Evolutionary conservation across 2,113 vertebrate genomes (phyloP), one percentile per base, ranked within the genome.

Genomic region (Menura novaehollandiae): DNA sequence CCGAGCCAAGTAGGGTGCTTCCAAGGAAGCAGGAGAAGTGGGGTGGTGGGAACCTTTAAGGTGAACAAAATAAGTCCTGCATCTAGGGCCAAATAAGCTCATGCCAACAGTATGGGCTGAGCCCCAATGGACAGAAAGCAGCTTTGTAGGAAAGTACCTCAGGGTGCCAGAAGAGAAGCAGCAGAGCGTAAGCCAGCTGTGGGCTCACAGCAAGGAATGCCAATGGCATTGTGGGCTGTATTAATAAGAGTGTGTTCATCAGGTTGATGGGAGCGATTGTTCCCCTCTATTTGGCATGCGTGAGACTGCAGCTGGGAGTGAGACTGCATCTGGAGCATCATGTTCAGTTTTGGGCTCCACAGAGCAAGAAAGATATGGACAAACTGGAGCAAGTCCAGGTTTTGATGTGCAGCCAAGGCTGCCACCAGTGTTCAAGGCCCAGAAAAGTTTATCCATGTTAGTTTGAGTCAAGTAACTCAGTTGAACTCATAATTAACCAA

Each of bases 291-390:
- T 47, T 74, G 47, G 66, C 46, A 21, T 5, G 13, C 15, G 24
- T n/a, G 7, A 39, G 19, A 44, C 30, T 49, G 49, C 33, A 77
- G 30, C 44, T 67, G 23, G 7, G 11, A 43, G 13, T 0, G 0
- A 62, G 53, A 47, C 23, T 41, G 28, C 30, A 73, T 27, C 55
- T 72, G 26, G 12, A 80, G 52, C 37, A 79, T 15, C 17, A 13
- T 7, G 15, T n/a, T 58, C 47, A 83, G 33, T 49, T 91, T 83
- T 13, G 67, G 47, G 58, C 28, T 91, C 28, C 28, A 26, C 28
- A 66, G n/a, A 20, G 18, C 26, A 88, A 85, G 44, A 60, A 68
- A 60, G n/a, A 53, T 37, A 55, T 0, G 0, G 32, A 59, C 51
- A 37, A 26, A 52, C 4, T 27, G 30, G 21, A 52, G 27, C 12